These are phyloP conservation scores for Pseudocheirus occidentalis DNA, from an alignment of 2,797 vertebrate species.

Conservation along the genomic window DNA sequence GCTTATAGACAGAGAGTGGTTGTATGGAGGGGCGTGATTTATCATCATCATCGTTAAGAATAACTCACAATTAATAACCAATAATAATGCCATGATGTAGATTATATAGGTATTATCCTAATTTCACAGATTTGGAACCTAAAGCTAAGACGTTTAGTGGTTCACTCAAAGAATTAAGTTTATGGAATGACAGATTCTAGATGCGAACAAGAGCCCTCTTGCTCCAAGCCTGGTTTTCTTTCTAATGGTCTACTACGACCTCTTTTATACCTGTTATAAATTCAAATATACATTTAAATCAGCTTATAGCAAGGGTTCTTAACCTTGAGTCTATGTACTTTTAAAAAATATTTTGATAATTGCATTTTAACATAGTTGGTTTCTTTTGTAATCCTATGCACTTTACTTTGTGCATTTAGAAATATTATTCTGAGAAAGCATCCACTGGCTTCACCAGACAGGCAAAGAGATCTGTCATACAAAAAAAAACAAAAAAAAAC, in stretches of 20 bases:
- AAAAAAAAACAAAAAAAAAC: not conserved
- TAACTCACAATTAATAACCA: not conserved
- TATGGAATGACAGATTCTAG: not conserved
- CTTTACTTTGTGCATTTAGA: not conserved
- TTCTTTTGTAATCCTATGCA: not conserved
- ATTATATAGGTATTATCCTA: not conserved
- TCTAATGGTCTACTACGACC: not conserved
- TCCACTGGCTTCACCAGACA: not conserved
- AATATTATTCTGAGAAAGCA: not conserved
- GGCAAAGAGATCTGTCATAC: not conserved
- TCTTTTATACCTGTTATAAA: not conserved
- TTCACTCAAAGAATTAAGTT: not conserved
- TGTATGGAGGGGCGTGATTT: not conserved
- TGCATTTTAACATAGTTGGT: not conserved
- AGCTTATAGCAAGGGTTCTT: not conserved
- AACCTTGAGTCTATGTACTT: not conserved
- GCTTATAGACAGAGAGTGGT: no score
- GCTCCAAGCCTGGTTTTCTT: not conserved
- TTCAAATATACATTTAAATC: not conserved
- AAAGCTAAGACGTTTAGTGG: not conserved
- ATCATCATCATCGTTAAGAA: not conserved
- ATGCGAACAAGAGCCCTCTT: no score
- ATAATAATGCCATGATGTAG: not conserved
- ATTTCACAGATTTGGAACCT: not conserved
- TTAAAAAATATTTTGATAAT: not conserved